A percentile compares a stretch with the other conserved stretches of the same genome.
Conservation (phyloP, 1,140 invertebrate species). For the Pristionchus pacificus region DNA sequence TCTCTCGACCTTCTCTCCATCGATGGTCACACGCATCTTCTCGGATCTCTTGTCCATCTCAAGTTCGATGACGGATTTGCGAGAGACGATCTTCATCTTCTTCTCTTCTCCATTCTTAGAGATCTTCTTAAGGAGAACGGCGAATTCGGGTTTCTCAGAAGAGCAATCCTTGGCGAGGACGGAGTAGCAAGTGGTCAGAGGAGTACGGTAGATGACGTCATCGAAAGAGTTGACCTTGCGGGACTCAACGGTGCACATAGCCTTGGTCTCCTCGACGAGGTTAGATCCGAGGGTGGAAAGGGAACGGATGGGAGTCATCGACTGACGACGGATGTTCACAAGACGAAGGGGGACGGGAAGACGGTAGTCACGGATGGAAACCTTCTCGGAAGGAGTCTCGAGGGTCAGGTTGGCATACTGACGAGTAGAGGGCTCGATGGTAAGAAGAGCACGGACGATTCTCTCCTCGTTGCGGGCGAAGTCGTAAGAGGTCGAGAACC, state of each 20-base stretch:
- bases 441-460: conserved; percentile 11
- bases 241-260: conserved; percentile 25
- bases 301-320: conserved; percentile 6
- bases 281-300: no score
- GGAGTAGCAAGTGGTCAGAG: conserved; percentile 25
- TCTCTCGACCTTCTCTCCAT: conserved; percentile 20
- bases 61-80: conserved; percentile 13
- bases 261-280: no score
- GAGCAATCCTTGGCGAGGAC: conserved; percentile 32
- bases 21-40: conserved; percentile 20
- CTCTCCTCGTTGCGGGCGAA: conserved; percentile 18
- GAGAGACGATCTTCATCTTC: conserved; percentile 24
- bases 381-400: conserved; percentile 12
- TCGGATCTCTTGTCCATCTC: conserved; percentile 11
- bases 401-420: conserved; percentile 25
- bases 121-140: conserved; percentile 27
- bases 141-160: conserved; percentile 26
- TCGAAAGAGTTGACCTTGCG: conserved; percentile 30
- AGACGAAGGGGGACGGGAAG: conserved; percentile 24
- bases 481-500: conserved; percentile 23
- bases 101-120: conserved; percentile 21
- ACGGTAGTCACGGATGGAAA: conserved; percentile 4
- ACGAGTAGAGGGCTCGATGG: conserved; percentile 21
- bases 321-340: conserved; percentile 13
- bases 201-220: conserved; percentile 21